Base-by-base conservation (phyloP, 2,888 invertebrate species). In the Pegoplata infirma region DNA sequence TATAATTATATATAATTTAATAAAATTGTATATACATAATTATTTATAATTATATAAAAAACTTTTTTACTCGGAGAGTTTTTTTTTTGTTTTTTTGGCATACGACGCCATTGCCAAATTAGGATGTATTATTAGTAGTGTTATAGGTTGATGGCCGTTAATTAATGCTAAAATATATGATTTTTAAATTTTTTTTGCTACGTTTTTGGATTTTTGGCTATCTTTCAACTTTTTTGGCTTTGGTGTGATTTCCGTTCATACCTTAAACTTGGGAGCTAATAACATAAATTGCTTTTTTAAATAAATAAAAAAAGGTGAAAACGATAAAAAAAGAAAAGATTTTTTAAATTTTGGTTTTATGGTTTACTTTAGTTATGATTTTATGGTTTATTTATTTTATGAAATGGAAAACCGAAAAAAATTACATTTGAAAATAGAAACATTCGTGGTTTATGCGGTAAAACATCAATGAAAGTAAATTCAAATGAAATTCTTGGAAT, bases 381-480 rank as follows among this genome's bases (percentile, higher is more conserved):
- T 67, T 56, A 59, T 53, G 40, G 12, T 53, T 56, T 59, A 23
- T 46, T 66, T 46, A 32, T 36, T n/a, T 58, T 66, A 28, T 40
- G 7, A 21, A 46, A 64, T 23, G 47, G 14, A 36, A 32, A 55
- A 32, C 21, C 19, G 28, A 32, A 12, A 49, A 23, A 49, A 25
- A 46, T 47, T 14, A 63, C 12, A 19, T 16, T 17, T n/a, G n/a
- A n/a, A n/a, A n/a, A n/a, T n/a, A n/a, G n/a, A n/a, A n/a, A n/a
- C n/a, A n/a, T n/a, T 56, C 55, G 53, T 10, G 73, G 77, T 53
- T 73, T 59, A 28, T 59, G 73, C 61, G 78, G 73, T 61, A 69
- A 46, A 63, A 78, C 59, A 66, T 74, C 69, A 74, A 74, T 58
- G 28, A 59, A 28, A 40, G 2, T 3, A 1, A 17, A 6, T 40